phyloP scores from a whole-genome alignment of 2,113 vertebrate species.

The Scomber japonicus region DNA sequence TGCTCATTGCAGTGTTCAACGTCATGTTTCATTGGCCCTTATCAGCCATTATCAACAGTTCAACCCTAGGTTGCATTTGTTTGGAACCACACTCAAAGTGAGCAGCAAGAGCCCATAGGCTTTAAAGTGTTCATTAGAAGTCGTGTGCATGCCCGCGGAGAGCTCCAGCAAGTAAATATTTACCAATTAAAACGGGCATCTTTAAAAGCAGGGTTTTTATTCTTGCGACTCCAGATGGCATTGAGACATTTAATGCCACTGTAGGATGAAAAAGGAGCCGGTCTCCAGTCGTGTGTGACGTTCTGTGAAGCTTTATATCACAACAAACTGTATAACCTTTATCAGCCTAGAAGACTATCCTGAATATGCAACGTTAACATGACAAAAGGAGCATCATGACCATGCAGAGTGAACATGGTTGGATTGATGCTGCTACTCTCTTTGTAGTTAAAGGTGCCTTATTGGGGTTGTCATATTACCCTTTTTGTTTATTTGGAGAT shows the following conservation, averaged over 20 bases:
- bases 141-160: conserved; percentile 52
- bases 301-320: conserved; percentile 61
- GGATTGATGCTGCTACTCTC: neutral
- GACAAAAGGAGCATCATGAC: conserved; percentile 8
- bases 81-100: conserved; percentile 59
- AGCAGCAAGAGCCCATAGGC: conserved; percentile 57
- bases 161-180: conserved; percentile 77
- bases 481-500: neutral
- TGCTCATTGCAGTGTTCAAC: conserved; percentile 21
- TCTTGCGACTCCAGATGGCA: conserved; percentile 74
- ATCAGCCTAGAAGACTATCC: conserved; percentile 37
- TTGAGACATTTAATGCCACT: conserved; percentile 75
- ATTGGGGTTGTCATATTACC: neutral
- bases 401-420: neutral
- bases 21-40: conserved; percentile 44
- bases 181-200: conserved; percentile 78
- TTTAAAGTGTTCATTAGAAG: conserved; percentile 68
- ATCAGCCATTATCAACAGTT: conserved; percentile 67
- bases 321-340: conserved; percentile 61
- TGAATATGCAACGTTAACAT: conserved; percentile 37
- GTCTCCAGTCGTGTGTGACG: conserved; percentile 44
- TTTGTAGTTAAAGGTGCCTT: neutral
- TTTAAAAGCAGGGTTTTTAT: conserved; percentile 60
- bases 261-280: conserved; percentile 62
- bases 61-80: conserved; percentile 68